phyloP scores from a whole-genome alignment of 2,797 vertebrate genomes.

The Xenops minutus region DNA sequence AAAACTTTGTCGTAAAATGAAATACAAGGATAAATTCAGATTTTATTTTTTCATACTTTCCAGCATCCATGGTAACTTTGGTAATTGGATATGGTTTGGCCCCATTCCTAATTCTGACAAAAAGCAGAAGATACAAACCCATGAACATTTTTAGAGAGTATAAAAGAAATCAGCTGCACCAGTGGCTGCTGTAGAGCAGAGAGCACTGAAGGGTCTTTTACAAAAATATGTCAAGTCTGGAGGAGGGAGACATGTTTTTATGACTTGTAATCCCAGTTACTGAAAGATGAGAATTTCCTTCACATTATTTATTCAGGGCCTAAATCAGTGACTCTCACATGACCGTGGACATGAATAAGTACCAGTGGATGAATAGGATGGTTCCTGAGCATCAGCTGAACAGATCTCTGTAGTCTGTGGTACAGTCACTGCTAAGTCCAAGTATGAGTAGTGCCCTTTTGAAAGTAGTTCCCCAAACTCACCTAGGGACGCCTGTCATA shows the following conservation, averaged over 20 bases:
- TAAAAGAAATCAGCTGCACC: background rate
- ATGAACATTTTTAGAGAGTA: background rate
- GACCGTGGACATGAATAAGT: background rate
- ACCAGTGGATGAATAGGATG: background rate
- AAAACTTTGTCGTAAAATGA: background rate
- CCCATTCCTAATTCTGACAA: background rate
- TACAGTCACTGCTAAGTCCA: background rate
- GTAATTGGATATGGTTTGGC: background rate
- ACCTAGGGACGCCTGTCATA: background rate
- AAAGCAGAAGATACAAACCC: background rate
- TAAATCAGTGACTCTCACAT: background rate
- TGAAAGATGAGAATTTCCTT: background rate
- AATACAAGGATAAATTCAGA: background rate
- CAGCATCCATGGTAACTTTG: background rate
- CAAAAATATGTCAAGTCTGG: background rate
- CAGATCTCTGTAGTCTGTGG: background rate
- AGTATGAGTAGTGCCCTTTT: background rate
- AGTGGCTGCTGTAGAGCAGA: background rate
- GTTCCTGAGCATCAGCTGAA: background rate
- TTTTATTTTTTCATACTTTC: slow-evolving; percentile 1
- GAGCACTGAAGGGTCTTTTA: background rate
- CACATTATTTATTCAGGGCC: background rate
- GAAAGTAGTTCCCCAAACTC: background rate
- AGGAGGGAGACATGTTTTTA: background rate
- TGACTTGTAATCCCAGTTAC: background rate